Conservation (phyloP, 1,140 invertebrate genomes). For the Phymorhynchus buccinoides region DNA sequence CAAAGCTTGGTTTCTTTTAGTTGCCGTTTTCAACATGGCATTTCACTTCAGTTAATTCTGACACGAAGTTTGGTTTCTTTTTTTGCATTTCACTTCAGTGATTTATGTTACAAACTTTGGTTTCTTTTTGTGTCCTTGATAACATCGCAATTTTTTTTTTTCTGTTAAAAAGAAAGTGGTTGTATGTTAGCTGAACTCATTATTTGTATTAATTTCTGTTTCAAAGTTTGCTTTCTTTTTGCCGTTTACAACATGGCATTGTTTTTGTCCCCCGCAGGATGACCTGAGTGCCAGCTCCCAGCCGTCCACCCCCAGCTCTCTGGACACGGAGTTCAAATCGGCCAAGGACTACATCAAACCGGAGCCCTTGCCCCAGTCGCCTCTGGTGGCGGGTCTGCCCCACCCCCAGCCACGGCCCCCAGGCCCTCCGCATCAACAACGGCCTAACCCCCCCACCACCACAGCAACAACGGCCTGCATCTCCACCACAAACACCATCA, state of each 20-base stretch:
- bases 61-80: too few relatives aligned
- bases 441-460: slow-evolving; percentile 25
- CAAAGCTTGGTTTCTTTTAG: too few relatives aligned
- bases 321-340: slow-evolving; percentile 54
- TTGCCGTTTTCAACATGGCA: too few relatives aligned
- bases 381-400: slow-evolving; percentile 36
- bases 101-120: too few relatives aligned
- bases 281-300: slow-evolving; percentile 65
- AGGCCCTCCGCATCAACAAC: slow-evolving; percentile 27
- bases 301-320: slow-evolving; percentile 65
- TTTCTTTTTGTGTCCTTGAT: too few relatives aligned
- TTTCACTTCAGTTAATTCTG: too few relatives aligned
- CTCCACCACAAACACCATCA: slow-evolving; percentile 33
- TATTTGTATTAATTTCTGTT: too few relatives aligned
- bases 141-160: too few relatives aligned
- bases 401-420: slow-evolving; percentile 33
- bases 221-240: too few relatives aligned
- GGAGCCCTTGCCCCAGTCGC: slow-evolving; percentile 32
- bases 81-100: too few relatives aligned
- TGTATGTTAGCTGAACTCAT: too few relatives aligned
- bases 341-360: slow-evolving; percentile 43
- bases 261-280: slow-evolving; percentile 54
- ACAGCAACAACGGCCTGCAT: slow-evolving; percentile 17
- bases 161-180: too few relatives aligned
- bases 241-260: neutral